phyloP scores from a whole-genome alignment of 2,888 invertebrate genomes.

The Corbicula japonica region DNA sequence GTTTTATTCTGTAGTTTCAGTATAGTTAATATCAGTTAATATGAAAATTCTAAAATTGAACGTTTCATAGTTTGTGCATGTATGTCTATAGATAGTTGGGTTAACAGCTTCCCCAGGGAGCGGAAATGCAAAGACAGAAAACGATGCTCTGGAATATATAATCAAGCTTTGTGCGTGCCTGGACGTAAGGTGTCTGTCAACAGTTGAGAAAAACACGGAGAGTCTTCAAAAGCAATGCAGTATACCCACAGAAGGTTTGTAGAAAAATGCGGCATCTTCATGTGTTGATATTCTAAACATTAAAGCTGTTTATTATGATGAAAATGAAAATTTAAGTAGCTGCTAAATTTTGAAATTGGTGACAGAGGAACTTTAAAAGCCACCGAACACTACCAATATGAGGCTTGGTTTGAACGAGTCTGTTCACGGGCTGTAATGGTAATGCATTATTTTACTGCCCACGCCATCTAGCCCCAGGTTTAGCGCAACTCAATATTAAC shows the following conservation, averaged over 20 bases:
- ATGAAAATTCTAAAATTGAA: neutral
- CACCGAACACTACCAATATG: too few species aligned
- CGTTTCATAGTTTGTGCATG: too few species aligned
- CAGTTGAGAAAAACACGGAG: conserved; percentile 63
- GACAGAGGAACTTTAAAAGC: too few species aligned
- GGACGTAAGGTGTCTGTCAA: conserved; percentile 68
- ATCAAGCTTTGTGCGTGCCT: conserved; percentile 76
- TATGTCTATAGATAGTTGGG: conserved; percentile 82
- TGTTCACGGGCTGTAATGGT: too few species aligned
- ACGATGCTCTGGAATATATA: conserved; percentile 78
- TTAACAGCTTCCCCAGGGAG: conserved; percentile 84
- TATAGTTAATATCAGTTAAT: neutral
- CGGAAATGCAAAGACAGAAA: conserved; percentile 70
- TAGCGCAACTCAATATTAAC: too few species aligned
- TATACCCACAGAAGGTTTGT: conserved; percentile 64
- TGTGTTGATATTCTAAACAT: neutral
- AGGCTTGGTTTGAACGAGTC: too few species aligned
- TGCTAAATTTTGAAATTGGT: too few species aligned
- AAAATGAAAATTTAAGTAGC: too few species aligned
- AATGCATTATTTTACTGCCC: too few species aligned
- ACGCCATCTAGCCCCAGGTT: too few species aligned
- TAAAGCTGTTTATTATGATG: conserved; percentile 30
- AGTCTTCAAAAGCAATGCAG: conserved; percentile 70
- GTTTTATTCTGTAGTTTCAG: neutral
- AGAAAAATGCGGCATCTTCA: neutral